These are phyloP conservation scores for Agriopis marginaria DNA, from an alignment of 2,888 invertebrate species.

Conservation along the genomic window DNA sequence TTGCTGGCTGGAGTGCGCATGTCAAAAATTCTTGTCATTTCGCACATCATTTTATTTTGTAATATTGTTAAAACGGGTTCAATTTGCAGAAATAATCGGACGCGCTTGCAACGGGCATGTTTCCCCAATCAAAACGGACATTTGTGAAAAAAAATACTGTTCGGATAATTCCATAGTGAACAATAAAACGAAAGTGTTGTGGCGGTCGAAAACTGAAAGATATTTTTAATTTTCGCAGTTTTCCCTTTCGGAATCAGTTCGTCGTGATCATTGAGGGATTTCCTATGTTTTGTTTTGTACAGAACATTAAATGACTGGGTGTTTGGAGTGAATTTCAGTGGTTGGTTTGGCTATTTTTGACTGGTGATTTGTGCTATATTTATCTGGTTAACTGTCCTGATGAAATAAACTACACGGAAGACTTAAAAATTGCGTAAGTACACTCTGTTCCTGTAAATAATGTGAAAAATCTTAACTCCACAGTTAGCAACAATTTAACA, in stretches of 20 bases:
- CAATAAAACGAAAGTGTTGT: conserved; percentile 53
- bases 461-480: conserved; percentile 1
- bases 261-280: conserved; percentile 45
- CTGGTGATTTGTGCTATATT: conserved; percentile 72
- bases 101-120: conserved; percentile 69
- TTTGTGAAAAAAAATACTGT: conserved; percentile 58
- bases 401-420: conserved; percentile 67
- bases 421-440: conserved; percentile 80
- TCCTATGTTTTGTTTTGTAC: conserved; percentile 59
- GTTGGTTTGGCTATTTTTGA: conserved; percentile 72
- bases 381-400: conserved; percentile 68
- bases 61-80: conserved; percentile 74
- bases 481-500: background rate
- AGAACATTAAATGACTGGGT: conserved; percentile 64
- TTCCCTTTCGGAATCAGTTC: conserved; percentile 55
- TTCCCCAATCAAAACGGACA: conserved; percentile 59
- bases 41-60: conserved; percentile 79
- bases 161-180: conserved; percentile 60
- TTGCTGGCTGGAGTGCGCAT: conserved; percentile 74
- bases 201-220: conserved; percentile 57
- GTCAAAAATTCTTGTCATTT: conserved; percentile 82
- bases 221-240: conserved; percentile 65
- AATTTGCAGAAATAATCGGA: conserved; percentile 72
- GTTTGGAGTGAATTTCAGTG: conserved; percentile 61
- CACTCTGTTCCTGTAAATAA: conserved; percentile 41